phyloP scores from a whole-genome alignment of 2,888 invertebrate species.

The Epinotia nisella region DNA sequence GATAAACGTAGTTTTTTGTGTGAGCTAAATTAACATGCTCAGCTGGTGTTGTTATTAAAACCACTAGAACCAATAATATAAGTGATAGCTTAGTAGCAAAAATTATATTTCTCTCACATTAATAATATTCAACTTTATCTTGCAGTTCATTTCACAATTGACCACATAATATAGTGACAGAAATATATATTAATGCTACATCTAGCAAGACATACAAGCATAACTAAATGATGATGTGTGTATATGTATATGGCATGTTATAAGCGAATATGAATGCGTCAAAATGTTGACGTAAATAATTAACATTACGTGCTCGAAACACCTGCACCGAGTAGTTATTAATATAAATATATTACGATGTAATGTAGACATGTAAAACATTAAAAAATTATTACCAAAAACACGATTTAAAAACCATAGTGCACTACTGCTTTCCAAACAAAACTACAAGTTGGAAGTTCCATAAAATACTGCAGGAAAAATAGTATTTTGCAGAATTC shows the following conservation, averaged over 20 bases:
- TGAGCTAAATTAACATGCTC: neutral
- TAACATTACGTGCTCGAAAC: no score
- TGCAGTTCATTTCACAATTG: no score
- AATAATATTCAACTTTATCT: neutral
- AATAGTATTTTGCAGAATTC: neutral
- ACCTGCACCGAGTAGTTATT: neutral
- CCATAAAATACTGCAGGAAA: constrained; percentile 10
- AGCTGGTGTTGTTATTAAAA: neutral
- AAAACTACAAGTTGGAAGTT: neutral
- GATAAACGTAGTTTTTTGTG: neutral
- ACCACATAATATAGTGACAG: no score
- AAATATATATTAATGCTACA: neutral
- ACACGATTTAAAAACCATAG: constrained; percentile 15
- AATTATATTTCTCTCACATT: neutral
- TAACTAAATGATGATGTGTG: neutral
- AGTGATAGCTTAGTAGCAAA: neutral
- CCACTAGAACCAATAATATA: neutral
- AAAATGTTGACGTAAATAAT: no score
- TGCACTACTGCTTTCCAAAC: neutral
- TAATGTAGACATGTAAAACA: no score
- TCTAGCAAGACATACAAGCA: neutral
- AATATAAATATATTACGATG: neutral
- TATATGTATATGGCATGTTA: no score
- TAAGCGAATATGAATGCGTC: no score
- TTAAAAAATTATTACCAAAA: constrained; percentile 7